Evolutionary conservation across 2,113 vertebrate genomes (phyloP), one percentile per base, ranked within the genome.

Genomic region (Xiphorhynchus elegans): DNA sequence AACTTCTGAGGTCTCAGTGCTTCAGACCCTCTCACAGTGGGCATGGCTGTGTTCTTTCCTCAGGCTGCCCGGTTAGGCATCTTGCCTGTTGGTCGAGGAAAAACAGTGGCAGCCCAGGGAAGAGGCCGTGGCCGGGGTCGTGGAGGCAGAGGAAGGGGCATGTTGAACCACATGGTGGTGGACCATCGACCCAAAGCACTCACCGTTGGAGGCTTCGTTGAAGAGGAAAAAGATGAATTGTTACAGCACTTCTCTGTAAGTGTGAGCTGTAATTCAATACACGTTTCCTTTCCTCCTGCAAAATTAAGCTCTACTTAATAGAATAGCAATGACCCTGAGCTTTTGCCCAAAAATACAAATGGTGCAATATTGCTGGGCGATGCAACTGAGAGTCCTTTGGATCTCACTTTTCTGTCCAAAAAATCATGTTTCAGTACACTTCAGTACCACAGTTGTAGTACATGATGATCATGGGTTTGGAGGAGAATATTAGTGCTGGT

Each of bases 161-260:
- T 98, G 47, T 63, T 98, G 53, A 99, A 98, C 94, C 99, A 99
- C n/a, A 99, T 99, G 99, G 98, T 99, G 93, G 99, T 99, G 24
- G 99, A 99, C 95, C 99, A 99, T 83, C 98, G 99, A 26, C 99
- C 99, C 91, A 98, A 99, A 96, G 98, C 99, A 4, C 97, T 99
- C 44, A 95, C 98, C 18, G 99, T 99, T 26, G 95, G 98, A 58
- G 99, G 99, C 59, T 98, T 99, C 64, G 92, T 98, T 8, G 98
- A 99, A 63, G 99, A 99, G 92, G 99, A 99, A 46, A 99, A 99
- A 75, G 99, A 99, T 50, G 99, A 99, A 88, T 97, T 99, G 47
- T 97, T 98, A 97, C 99, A 99, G 26, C 99, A 99, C 97, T 99
- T 99, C 97, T 98, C 99, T 98, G 99, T 99, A 96, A 98, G 98